Percentiles rank a stretch among this genome's conserved stretches.
Evolutionary conservation across 2,888 invertebrate genomes (phyloP).

Genomic region (Pasiphila rectangulata): DNA sequence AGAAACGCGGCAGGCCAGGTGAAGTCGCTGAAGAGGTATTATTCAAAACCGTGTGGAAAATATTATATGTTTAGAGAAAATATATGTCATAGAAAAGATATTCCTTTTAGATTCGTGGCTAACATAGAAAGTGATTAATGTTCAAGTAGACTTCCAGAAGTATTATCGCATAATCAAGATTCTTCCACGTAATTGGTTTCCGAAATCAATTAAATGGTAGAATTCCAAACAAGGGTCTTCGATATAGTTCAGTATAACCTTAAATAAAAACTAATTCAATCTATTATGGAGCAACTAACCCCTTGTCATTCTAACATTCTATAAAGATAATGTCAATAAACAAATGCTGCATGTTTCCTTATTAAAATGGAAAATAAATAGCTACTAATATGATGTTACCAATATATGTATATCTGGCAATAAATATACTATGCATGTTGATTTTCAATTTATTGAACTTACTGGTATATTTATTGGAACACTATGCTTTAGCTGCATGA

Average conservation of each 20-base stretch:
- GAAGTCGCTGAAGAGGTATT: conserved; percentile 88
- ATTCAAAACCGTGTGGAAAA: conserved; percentile 61
- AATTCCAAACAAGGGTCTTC: conserved; percentile 10
- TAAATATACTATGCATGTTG: conserved; percentile 1
- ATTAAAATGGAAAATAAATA: conserved; percentile 37
- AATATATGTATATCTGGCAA: neutral
- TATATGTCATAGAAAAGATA: conserved; percentile 66
- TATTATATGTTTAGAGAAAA: conserved; percentile 73
- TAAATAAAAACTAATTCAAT: conserved; percentile 21
- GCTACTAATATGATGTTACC: conserved; percentile 14
- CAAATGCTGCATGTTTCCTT: conserved; percentile 42
- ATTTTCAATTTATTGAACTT: neutral
- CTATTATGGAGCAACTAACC: conserved; percentile 53
- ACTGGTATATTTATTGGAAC: conserved; percentile 4
- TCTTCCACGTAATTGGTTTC: conserved; percentile 18
- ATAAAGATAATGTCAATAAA: conserved; percentile 33
- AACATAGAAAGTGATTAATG: conserved; percentile 63
- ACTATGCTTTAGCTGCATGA: conserved; percentile 11
- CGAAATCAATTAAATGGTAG: conserved; percentile 20
- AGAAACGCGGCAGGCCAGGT: conserved; percentile 89
- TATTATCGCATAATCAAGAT: conserved; percentile 5
- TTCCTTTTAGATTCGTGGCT: conserved; percentile 68
- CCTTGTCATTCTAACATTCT: conserved; percentile 59
- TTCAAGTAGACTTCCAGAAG: conserved; percentile 46
- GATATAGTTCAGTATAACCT: conserved; percentile 8